Conservation (phyloP, 2,888 invertebrate species). For the Acrocyrtus sp. region DNA sequence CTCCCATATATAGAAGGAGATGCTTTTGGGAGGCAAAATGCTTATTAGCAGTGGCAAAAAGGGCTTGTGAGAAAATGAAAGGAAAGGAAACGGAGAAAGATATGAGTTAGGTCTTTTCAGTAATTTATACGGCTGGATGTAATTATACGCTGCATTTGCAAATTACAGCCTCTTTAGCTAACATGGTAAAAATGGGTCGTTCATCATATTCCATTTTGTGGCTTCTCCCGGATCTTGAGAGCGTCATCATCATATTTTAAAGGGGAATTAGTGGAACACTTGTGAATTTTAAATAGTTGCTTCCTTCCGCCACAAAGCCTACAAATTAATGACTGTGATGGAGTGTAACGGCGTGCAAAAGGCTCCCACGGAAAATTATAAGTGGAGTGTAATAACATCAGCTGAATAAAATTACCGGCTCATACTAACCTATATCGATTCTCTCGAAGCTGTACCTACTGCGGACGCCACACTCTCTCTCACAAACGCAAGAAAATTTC, state of each 20-base stretch:
- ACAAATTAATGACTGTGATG: too few relatives aligned
- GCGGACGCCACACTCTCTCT: too few relatives aligned
- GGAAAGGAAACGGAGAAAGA: background rate
- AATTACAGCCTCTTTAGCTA: conserved; percentile 79
- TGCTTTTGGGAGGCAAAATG: background rate
- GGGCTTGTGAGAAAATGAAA: too few relatives aligned
- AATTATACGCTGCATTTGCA: conserved; percentile 66
- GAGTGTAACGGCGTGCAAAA: too few relatives aligned
- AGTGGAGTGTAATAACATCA: too few relatives aligned
- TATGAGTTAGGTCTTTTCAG: background rate
- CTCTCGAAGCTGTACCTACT: too few relatives aligned
- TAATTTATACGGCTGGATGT: conserved; percentile 1
- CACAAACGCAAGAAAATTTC: too few relatives aligned
- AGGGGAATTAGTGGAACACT: conserved; percentile 29
- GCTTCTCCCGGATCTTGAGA: conserved; percentile 52
- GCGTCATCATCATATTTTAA: conserved; percentile 23
- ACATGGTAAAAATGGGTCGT: conserved; percentile 61
- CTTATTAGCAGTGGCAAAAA: too few relatives aligned
- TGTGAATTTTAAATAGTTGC: conserved; percentile 21
- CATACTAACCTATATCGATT: too few relatives aligned
- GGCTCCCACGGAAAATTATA: too few relatives aligned
- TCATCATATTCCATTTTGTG: conserved; percentile 57
- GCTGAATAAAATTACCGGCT: too few relatives aligned
- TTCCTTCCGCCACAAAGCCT: background rate
- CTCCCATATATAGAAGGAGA: background rate